Evolutionary conservation across 2,797 vertebrate species (phyloP), one percentile per base, ranked within the genome.

Genomic region (Danio kyathit): DNA sequence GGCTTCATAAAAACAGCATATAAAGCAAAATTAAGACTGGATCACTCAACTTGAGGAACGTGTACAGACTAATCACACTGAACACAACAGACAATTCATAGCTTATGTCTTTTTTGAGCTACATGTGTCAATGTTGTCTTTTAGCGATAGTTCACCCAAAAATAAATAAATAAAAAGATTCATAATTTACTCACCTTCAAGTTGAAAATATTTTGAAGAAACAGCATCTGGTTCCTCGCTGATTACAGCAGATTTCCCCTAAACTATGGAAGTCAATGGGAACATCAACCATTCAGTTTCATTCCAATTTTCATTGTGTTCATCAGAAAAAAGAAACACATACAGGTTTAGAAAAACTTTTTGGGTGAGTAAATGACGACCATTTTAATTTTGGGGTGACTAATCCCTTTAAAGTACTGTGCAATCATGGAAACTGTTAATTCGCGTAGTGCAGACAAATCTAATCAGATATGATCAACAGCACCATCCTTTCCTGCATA

Each of bases 91-190:
- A 41, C 8, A 21, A 5, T 16, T 51, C 73, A 10, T 16, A 46
- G 41, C 61, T 29, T 21, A 54, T 5, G 1, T 66, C 49, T n/a
- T 44, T 65, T 67, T 2, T 49, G 21, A 49, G 64, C 64, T 21
- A 66, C 64, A 48, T 8, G 19, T 51, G 46, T 69, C 46, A 14
- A n/a, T 69, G 48, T 69, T 51, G 8, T 69, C 21, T 51, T 51
- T 51, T 49, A 29, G 54, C n/a, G n/a, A n/a, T n/a, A n/a, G n/a
- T n/a, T n/a, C n/a, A n/a, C n/a, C n/a, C n/a, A n/a, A n/a, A n/a
- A n/a, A n/a, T n/a, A n/a, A n/a, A n/a, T n/a, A n/a, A n/a, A n/a
- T n/a, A n/a, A n/a, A n/a, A n/a, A n/a, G n/a, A n/a, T n/a, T n/a
- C n/a, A n/a, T n/a, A n/a, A n/a, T n/a, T n/a, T n/a, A n/a, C n/a